Percentiles rank a stretch among this genome's conserved stretches.
Evolutionary conservation across 1,140 invertebrate species (phyloP).

Genomic region (Nebria ingens): DNA sequence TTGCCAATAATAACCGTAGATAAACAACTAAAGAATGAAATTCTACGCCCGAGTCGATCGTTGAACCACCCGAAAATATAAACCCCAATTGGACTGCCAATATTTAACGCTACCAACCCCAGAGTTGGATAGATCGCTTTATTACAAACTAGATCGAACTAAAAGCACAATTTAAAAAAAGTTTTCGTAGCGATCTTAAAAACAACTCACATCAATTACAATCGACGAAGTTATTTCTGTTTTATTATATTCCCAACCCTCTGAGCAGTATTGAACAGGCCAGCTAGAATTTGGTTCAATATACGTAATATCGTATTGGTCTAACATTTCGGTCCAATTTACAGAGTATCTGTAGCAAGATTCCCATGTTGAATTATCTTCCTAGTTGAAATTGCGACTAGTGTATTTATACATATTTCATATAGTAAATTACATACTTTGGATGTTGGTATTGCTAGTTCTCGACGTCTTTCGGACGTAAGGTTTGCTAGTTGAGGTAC

Average conservation of each 20-base stretch:
- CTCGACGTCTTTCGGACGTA: constrained; percentile 45
- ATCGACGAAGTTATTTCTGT: constrained; percentile 59
- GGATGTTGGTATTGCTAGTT: constrained; percentile 49
- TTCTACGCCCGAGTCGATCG: constrained; percentile 69
- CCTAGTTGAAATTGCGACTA: neutral
- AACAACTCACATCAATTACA: constrained; percentile 60
- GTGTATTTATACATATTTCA: neutral
- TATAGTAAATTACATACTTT: neutral
- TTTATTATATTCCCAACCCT: constrained; percentile 74
- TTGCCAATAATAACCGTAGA: constrained; percentile 66
- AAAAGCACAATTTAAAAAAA: constrained; percentile 26
- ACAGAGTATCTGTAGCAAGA: constrained; percentile 56
- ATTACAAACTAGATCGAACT: constrained; percentile 81
- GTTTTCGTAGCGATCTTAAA: neutral
- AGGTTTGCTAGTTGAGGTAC: constrained; percentile 53
- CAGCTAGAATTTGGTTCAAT: constrained; percentile 43
- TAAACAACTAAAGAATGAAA: constrained; percentile 73
- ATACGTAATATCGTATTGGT: constrained; percentile 19
- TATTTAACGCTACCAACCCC: constrained; percentile 68
- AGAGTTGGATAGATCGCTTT: constrained; percentile 74
- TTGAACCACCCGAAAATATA: constrained; percentile 75
- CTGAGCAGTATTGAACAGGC: constrained; percentile 53
- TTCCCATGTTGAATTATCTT: constrained; percentile 40
- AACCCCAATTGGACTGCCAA: constrained; percentile 75
- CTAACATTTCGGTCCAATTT: constrained; percentile 52